Evolutionary conservation across 37 sponge, comb jelly and placozoan species (phyloP).

Genomic region (Dysidea cf. avara): DNA sequence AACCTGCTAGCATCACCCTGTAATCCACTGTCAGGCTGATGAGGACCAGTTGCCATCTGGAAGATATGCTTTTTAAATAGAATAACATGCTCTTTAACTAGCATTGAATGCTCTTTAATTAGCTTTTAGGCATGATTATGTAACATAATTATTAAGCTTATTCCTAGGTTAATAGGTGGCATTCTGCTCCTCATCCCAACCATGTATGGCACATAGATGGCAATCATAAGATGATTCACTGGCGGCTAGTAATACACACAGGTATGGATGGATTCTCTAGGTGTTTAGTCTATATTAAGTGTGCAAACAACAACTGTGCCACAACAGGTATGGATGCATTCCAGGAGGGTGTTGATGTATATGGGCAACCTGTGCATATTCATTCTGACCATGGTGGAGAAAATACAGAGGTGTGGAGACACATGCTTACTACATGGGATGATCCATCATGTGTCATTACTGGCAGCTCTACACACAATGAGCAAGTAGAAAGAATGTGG

Average conservation of each 20-base stretch:
- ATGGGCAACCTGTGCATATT: slow-evolving; percentile 21
- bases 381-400: slow-evolving; percentile 40
- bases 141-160: too few species aligned
- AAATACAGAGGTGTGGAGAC: slow-evolving; percentile 33
- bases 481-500: slow-evolving; percentile 46
- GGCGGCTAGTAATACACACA: slow-evolving; percentile 33
- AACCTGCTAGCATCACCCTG: too few species aligned
- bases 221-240: slow-evolving; percentile 23
- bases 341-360: slow-evolving; percentile 5
- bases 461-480: slow-evolving; percentile 37
- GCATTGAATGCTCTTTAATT: background rate
- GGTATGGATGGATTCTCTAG: slow-evolving; percentile 46
- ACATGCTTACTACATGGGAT: slow-evolving; percentile 18
- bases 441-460: background rate
- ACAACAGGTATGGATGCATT: slow-evolving; percentile 32
- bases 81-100: background rate
- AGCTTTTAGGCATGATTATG: too few species aligned
- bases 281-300: slow-evolving; percentile 19
- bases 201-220: slow-evolving; percentile 14
- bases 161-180: too few species aligned
- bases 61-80: background rate
- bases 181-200: background rate
- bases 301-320: slow-evolving; percentile 37
- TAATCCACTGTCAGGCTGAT: background rate
- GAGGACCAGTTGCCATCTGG: background rate